phyloP scores from a whole-genome alignment of 1,140 invertebrate species.

The Pentalonia nigronervosa region DNA sequence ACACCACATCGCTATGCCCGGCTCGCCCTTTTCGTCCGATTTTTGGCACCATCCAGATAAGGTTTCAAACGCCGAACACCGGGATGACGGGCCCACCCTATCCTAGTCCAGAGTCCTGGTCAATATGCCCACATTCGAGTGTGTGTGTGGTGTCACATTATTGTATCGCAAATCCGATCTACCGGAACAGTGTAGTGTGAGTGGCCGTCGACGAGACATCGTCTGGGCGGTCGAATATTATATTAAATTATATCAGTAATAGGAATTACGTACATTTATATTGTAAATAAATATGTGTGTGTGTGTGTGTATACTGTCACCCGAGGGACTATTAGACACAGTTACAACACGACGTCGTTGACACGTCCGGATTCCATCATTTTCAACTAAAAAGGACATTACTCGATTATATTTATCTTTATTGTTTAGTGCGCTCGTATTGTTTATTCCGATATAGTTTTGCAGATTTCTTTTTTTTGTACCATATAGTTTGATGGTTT shows the following conservation, averaged over 20 bases:
- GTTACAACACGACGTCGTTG: background rate
- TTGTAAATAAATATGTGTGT: background rate
- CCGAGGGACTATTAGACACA: background rate
- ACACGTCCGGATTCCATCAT: background rate
- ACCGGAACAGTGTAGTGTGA: background rate
- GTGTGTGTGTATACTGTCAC: background rate
- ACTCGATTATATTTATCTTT: background rate
- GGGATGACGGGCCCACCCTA: background rate
- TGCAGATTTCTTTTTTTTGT: background rate
- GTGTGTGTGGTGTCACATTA: background rate
- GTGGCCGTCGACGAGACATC: background rate
- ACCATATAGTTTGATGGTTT: background rate
- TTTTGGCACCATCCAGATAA: conserved; percentile 24
- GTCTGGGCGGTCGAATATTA: background rate
- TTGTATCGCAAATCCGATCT: background rate
- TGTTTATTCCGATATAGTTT: background rate
- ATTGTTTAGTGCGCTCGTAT: background rate
- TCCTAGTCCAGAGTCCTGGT: background rate
- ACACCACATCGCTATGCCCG: background rate
- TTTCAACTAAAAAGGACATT: background rate
- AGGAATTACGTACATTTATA: background rate
- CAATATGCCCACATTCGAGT: background rate
- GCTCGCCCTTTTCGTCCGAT: background rate
- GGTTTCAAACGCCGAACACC: conserved; percentile 5
- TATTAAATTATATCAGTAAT: background rate